phyloP scores from a whole-genome alignment of 2,888 invertebrate genomes.

The Cheilosia vernalis region DNA sequence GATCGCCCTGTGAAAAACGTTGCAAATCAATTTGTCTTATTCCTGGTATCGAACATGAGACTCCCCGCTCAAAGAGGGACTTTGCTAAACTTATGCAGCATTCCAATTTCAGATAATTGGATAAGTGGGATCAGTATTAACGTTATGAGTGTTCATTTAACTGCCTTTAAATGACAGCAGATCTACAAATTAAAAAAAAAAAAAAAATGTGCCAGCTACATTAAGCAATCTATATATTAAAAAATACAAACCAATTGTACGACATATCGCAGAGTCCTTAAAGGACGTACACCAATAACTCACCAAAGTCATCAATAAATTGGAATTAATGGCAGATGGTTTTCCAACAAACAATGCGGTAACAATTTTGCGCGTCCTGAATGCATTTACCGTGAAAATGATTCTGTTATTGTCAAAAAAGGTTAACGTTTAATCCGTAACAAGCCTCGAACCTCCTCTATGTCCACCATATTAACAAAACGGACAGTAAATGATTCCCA shows the following conservation, averaged over 20 bases:
- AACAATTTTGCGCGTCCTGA: constrained; percentile 55
- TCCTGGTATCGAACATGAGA: too few species aligned
- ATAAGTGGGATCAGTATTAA: too few species aligned
- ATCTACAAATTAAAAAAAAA: too few species aligned
- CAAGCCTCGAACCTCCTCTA: constrained; percentile 44
- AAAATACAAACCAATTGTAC: constrained; percentile 9
- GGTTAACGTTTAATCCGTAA: constrained; percentile 35
- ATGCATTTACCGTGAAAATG: constrained; percentile 53
- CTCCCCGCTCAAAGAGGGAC: too few species aligned
- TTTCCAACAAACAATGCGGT: constrained; percentile 26
- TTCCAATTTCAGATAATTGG: too few species aligned
- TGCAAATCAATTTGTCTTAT: too few species aligned
- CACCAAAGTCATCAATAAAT: constrained; percentile 63
- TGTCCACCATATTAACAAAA: constrained; percentile 58
- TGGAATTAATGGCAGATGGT: constrained; percentile 68
- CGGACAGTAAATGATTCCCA: constrained; percentile 47
- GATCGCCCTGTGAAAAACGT: too few species aligned
- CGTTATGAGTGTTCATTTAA: too few species aligned
- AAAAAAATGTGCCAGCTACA: background rate
- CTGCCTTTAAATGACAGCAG: too few species aligned
- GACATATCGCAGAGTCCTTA: constrained; percentile 7
- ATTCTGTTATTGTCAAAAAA: constrained; percentile 36
- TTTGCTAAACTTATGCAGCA: too few species aligned
- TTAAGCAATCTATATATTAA: constrained; percentile 1
- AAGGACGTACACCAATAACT: constrained; percentile 25